A percentile compares a stretch with the other conserved stretches of the same genome.
These are phyloP conservation scores for Rhagoletis zephyria DNA, from an alignment of 1,140 invertebrate species.

Conservation along the genomic window DNA sequence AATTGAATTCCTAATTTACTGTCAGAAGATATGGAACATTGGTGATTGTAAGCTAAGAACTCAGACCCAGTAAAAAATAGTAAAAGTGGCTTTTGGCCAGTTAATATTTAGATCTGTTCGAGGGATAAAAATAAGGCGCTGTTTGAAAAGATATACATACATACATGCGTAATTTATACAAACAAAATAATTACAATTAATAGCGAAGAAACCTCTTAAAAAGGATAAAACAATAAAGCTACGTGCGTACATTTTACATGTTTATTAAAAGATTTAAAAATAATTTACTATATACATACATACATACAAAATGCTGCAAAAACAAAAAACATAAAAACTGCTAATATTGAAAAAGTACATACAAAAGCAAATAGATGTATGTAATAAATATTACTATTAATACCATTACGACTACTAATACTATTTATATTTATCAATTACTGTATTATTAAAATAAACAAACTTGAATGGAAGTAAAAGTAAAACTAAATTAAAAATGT, in stretches of 20 bases:
- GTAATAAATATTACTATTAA: constrained; percentile 24
- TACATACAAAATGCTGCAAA: background rate
- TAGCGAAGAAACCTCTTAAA: constrained; percentile 15
- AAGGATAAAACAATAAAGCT: constrained; percentile 19
- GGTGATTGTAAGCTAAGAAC: background rate
- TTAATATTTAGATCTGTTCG: background rate
- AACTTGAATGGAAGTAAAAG: constrained; percentile 11
- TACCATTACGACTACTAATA: background rate
- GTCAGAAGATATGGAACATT: background rate
- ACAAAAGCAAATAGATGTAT: background rate
- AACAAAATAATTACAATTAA: background rate
- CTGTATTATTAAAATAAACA: constrained; percentile 49
- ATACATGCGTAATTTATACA: constrained; percentile 7
- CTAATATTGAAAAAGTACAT: constrained; percentile 6
- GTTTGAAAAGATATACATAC: background rate
- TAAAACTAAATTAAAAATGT: constrained; percentile 21
- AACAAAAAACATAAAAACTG: background rate
- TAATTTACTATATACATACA: background rate
- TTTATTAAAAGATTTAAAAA: constrained; percentile 5
- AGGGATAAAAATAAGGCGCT: background rate
- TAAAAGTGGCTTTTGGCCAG: background rate
- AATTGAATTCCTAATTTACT: too few species aligned
- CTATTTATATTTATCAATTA: constrained; percentile 41
- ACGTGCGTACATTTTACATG: constrained; percentile 9
- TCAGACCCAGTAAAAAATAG: constrained; percentile 6